Conservation (phyloP, 2,888 invertebrate genomes). For the Synanthedon formicaeformis region DNA sequence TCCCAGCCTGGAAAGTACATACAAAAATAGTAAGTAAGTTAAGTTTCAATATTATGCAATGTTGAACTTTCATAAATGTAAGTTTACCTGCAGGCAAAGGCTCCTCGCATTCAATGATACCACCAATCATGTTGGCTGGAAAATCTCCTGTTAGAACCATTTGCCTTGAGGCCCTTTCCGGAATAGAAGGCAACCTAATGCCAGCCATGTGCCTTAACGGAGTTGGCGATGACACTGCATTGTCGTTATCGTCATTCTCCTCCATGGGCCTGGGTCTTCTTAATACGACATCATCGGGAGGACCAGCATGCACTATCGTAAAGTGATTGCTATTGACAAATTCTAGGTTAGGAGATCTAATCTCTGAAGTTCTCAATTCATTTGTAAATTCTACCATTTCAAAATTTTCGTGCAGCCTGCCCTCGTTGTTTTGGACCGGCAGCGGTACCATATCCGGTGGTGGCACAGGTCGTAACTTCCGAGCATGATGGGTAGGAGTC, state of each 20-base stretch:
- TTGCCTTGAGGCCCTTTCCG: slow-evolving; percentile 75
- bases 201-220: slow-evolving; percentile 78
- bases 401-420: slow-evolving; percentile 43
- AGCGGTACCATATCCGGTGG: slow-evolving; percentile 68
- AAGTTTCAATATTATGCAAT: slow-evolving; percentile 1
- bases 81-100: slow-evolving; percentile 85
- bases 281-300: slow-evolving; percentile 61
- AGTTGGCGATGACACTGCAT: slow-evolving; percentile 67
- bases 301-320: slow-evolving; percentile 63
- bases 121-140: slow-evolving; percentile 65
- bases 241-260: slow-evolving; percentile 57
- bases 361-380: slow-evolving; percentile 62
- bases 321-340: slow-evolving; percentile 71
- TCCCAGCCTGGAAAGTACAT: slow-evolving; percentile 84
- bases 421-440: slow-evolving; percentile 50
- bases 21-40: not conserved
- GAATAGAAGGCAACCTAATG: slow-evolving; percentile 83
- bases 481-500: slow-evolving; percentile 88
- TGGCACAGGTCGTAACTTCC: slow-evolving; percentile 73
- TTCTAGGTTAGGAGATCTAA: slow-evolving; percentile 66
- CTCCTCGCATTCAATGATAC: slow-evolving; percentile 77
- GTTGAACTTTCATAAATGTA: slow-evolving; percentile 7
- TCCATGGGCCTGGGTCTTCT: slow-evolving; percentile 50
- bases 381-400: slow-evolving; percentile 63
- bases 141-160: slow-evolving; percentile 69